phyloP scores from a whole-genome alignment of 2,888 invertebrate genomes.

The Pinctada fucata region DNA sequence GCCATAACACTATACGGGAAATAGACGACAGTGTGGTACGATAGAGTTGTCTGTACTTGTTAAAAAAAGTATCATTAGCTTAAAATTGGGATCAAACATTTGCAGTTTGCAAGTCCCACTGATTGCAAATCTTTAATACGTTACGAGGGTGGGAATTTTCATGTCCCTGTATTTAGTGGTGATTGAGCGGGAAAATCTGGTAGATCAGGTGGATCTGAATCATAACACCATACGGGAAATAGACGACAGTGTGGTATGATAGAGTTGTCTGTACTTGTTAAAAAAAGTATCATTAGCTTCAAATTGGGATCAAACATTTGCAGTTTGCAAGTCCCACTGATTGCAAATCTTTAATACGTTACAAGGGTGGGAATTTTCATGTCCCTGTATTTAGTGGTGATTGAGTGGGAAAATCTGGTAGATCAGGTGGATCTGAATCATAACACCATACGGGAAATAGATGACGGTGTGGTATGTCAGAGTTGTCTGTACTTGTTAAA shows the following conservation, averaged over 20 bases:
- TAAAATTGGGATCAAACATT: no score
- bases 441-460: constrained; percentile 87
- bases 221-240: constrained; percentile 87
- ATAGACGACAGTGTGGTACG: constrained; percentile 90
- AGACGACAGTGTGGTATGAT: constrained; percentile 88
- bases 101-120: no score
- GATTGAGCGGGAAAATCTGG: constrained; percentile 80
- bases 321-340: no score
- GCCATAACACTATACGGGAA: constrained; percentile 85
- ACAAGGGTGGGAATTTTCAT: no score
- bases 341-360: no score
- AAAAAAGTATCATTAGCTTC: no score
- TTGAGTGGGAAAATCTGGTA: constrained; percentile 80
- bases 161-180: no score
- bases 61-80: no score
- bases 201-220: constrained; percentile 86
- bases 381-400: no score
- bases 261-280: constrained; percentile 54
- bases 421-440: constrained; percentile 86
- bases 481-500: constrained; percentile 54
- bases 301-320: no score
- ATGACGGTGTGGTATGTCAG: constrained; percentile 88
- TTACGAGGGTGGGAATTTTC: no score
- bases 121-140: no score
- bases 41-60: constrained; percentile 52